Evolutionary conservation across 2,113 vertebrate species (phyloP), one percentile per base, ranked within the genome.

Genomic region (Andinoacara biseriatus): DNA sequence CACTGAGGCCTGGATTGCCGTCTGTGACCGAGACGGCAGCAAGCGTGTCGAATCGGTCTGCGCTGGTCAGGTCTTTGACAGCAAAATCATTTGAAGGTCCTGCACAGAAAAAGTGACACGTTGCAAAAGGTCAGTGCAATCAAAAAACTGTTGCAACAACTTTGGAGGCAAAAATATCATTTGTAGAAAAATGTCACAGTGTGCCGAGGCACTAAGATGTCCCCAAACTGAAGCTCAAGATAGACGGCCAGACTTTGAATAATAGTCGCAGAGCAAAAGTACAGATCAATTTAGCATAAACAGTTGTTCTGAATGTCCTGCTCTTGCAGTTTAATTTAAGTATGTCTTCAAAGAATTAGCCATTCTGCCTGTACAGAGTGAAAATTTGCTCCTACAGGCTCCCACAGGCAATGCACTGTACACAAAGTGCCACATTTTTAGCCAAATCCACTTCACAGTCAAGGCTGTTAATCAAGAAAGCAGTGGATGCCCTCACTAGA

Each of bases 111-210:
- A 54, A 3, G 10, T 72, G 67, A 54, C 46, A 54, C 54, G 46
- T 54, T 72, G 67, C 17, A 72, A 72, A 72, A 72, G 46, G 67
- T 72, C 67, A 72, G 67, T 33, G 46, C 67, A 72, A 54, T 72
- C 46, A 18, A 72, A 72, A 69, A 72, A 54, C 18, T 33, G 75
- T 56, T 26, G 35, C 74, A 31, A 57, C n/a, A 62, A 76, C 38
- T 8, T 58, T 82, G 5, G 52, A 78, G 58, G 5, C 22, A 31
- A 24, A 10, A 58, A 60, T 79, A 58, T 40, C 10, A 62, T 9
- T 38, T 72, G 31, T 31, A 72, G 67, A n/a, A 72, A 72, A 72
- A 72, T 54, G 65, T 72, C 43, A 72, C 49, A 1, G 10, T 40
- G 40, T 49, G 65, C 65, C 65, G 52, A 52, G 26, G 43, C 26